A percentile compares a stretch with the other conserved stretches of the same genome.
phyloP scores from a whole-genome alignment of 2,113 vertebrate genomes.

The Daubentonia madagascariensis region DNA sequence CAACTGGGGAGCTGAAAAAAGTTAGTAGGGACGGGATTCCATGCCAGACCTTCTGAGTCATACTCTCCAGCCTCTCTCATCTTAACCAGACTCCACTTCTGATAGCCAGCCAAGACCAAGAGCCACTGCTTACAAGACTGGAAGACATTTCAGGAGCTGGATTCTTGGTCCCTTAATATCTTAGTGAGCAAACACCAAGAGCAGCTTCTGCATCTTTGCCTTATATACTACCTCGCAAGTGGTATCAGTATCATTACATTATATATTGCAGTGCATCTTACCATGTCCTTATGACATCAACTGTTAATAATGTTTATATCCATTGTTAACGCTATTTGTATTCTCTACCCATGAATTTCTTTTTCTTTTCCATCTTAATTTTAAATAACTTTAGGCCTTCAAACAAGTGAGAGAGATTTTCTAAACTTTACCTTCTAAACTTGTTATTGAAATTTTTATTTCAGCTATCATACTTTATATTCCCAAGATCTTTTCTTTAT shows the following conservation, averaged over 20 bases:
- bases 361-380: not conserved
- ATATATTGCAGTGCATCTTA: not conserved
- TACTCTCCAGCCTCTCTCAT: not conserved
- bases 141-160: not conserved
- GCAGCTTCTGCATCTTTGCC: not conserved
- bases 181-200: not conserved
- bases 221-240: not conserved
- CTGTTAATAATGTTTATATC: not conserved
- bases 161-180: not conserved
- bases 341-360: not conserved
- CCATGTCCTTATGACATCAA: not conserved
- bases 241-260: not conserved
- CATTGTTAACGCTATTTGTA: not conserved
- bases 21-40: not conserved
- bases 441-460: not conserved
- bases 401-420: not conserved
- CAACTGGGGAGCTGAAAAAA: not conserved
- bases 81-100: not conserved
- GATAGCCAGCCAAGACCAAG: not conserved
- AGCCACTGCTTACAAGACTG: not conserved
- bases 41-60: conserved; percentile 17
- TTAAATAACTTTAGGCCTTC: not conserved
- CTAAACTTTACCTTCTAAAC: not conserved
- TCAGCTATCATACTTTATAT: not conserved
- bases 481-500: not conserved